Base-by-base conservation (phyloP, 2,113 vertebrate species). In the Balaeniceps rex region DNA sequence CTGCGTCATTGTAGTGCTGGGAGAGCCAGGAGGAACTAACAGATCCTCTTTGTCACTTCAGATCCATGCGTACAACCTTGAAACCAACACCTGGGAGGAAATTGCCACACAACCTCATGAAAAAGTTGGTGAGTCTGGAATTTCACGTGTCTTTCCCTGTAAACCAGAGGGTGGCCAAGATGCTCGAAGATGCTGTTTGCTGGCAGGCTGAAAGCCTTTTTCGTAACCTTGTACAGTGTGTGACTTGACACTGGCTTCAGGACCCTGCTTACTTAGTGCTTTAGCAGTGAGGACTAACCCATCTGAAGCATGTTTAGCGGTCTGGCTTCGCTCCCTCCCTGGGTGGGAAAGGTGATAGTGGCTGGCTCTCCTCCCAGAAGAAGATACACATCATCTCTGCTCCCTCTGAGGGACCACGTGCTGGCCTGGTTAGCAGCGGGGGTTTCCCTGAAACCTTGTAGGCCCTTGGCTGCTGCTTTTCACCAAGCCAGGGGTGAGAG, bases 61-160 rank as follows among this genome's bases (percentile, higher is more conserved):
- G 99, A 99, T 99, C 93, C 99, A 99, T 1, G 99, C 99, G 0
- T 99, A 99, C 98, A 99, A 99, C 97, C 98, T 99, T 83, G 99
- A 99, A 98, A 99, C 99, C 23, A 99, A 99, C 96, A 99, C 99
- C 31, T 99, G 99, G 99, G 99, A 99, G 91, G 99, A 99, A 97
- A 99, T 99, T 40, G 85, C 98, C 83, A 99, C 99, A 5, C 99
- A 99, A 97, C 99, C 99, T 74, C 99, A 99, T 54, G 99, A 99
- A 91, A 99, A 99, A 98, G 99, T 99, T 92, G 99, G 99, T 99
- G 96, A 97, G 97, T 85, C 54, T 46, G 72, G 78, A 52, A 10
- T 79, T 89, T 17, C 60, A 7, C 2, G 0, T 6, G 12, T 52
- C 21, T 15, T 57, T 6, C 22, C 31, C 52, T 60, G 10, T 3